These are phyloP conservation scores for Andrena bicolor DNA, from an alignment of 2,888 invertebrate genomes.

Conservation along the genomic window DNA sequence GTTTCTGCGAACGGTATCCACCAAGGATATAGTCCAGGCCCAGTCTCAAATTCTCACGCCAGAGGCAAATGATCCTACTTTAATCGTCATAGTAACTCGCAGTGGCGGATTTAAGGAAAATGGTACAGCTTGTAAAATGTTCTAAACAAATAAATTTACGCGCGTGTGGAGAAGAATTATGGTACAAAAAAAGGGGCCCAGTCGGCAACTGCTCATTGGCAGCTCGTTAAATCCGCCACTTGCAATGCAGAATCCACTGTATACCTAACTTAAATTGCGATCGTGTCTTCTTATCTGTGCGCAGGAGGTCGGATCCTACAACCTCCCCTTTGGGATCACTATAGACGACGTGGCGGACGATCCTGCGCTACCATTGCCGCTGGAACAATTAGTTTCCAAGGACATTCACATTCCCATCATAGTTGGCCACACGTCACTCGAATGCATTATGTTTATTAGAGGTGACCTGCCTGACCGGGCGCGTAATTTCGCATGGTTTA, in stretches of 20 bases:
- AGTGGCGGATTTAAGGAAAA: neutral
- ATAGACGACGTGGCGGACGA: slow-evolving; percentile 49
- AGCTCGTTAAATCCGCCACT: no score
- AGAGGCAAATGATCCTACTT: slow-evolving; percentile 40
- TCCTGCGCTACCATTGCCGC: slow-evolving; percentile 77
- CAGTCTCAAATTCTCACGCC: slow-evolving; percentile 68
- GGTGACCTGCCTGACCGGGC: slow-evolving; percentile 31
- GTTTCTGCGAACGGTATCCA: slow-evolving; percentile 70
- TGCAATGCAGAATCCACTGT: no score
- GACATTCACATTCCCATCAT: slow-evolving; percentile 85
- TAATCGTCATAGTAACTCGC: neutral
- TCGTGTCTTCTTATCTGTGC: neutral
- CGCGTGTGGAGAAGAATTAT: no score
- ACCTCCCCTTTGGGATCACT: slow-evolving; percentile 36
- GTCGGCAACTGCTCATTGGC: no score
- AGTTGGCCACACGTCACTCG: slow-evolving; percentile 84
- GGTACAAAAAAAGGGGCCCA: no score
- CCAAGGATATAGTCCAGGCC: slow-evolving; percentile 77
- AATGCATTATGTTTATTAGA: slow-evolving; percentile 55
- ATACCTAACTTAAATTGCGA: neutral
- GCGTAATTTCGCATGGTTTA: neutral
- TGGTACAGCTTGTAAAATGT: no score
- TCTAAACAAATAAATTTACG: no score
- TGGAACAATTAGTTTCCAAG: slow-evolving; percentile 75
- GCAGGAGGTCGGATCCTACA: no score